These are phyloP conservation scores for Procambarus clarkii DNA, from an alignment of 1,140 invertebrate genomes.

Conservation along the genomic window DNA sequence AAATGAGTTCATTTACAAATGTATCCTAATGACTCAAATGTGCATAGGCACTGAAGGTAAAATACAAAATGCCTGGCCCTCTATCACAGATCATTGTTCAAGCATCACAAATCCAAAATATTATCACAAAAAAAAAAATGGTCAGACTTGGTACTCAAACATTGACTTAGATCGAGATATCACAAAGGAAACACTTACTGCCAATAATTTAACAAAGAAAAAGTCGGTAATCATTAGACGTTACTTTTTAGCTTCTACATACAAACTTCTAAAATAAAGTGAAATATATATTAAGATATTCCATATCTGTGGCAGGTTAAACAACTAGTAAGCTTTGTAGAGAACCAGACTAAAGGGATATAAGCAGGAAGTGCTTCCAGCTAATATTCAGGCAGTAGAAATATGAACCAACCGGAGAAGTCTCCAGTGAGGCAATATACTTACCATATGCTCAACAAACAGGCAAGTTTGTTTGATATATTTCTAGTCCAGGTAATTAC, in stretches of 20 bases:
- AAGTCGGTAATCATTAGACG: not conserved
- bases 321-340: not conserved
- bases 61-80: conserved; percentile 17
- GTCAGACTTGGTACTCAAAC: conserved; percentile 7
- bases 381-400: conserved; percentile 7
- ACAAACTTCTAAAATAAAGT: conserved; percentile 4
- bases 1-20: conserved; percentile 6
- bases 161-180: not conserved
- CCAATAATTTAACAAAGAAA: not conserved
- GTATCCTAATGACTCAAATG: conserved; percentile 3
- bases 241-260: not conserved
- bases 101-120: not conserved
- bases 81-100: conserved; percentile 4
- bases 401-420: not conserved
- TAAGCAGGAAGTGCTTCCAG: conserved; percentile 15
- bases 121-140: not conserved
- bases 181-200: conserved; percentile 17
- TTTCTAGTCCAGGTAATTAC: not conserved
- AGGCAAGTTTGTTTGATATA: not conserved
- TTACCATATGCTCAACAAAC: not conserved
- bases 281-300: not conserved
- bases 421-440: conserved; percentile 1
- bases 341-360: conserved; percentile 6
- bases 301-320: not conserved
- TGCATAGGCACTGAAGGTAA: not conserved